Evolutionary conservation across 2,113 vertebrate species (phyloP), one percentile per base, ranked within the genome.

Genomic region (Microtus ochrogaster): DNA sequence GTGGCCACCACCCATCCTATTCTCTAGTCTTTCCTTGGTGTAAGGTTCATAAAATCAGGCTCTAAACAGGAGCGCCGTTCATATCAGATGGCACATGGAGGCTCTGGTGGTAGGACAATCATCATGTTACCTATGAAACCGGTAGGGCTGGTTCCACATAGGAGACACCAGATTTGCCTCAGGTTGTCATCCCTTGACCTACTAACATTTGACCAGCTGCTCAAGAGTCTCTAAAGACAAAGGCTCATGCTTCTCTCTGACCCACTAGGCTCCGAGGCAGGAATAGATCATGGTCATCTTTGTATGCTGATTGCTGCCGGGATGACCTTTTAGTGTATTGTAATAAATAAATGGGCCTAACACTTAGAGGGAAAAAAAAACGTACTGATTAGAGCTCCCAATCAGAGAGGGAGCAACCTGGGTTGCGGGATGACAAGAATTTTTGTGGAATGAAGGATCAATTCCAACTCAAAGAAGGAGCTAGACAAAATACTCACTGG

Each of bases 381-480:
- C 39, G 26, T 52, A 86, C 11, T 77, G 72, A 77, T 30, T 65
- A 21, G 30, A 93, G 77, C 39, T 49, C 70, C 49, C 68, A 66
- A 19, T 72, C 6, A 81, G 36, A 86, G 17, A 7, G 70, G 7
- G 39, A 84, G 24, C 28, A 78, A 36, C 4, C 17, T 91, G 30
- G 7, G 52, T 30, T 66, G 41, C 63, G n/a, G 90, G 5, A 61
- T 68, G 39, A 95, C 39, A 36, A 86, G 82, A 91, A 61, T 41
- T 39, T 88, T 68, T 89, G 70, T 13, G 52, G 4, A 77, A 63
- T 87, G 91, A 4, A 17, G 21, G 33, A 55, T 68, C 82, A 90
- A 92, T 44, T 63, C 4, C 13, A 94, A 85, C 61, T 68, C 90
- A 26, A 30, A 84, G 36, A 91, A 93, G 47, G 55, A 95, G 91